Evolutionary conservation across 2,797 vertebrate species (phyloP).

Genomic region (Gallirallus australis): DNA sequence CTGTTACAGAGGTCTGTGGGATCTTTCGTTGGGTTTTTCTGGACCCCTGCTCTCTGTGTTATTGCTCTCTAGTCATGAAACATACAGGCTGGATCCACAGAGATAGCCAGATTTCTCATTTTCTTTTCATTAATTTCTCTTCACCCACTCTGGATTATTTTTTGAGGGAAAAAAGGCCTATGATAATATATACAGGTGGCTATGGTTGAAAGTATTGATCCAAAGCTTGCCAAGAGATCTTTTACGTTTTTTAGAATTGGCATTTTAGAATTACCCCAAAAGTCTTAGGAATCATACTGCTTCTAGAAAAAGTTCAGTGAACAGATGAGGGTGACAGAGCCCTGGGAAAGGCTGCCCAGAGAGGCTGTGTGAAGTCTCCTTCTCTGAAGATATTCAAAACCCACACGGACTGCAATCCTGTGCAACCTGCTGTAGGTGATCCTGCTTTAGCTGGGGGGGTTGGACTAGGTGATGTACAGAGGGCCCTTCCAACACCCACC

Average conservation of each 20-base stretch:
- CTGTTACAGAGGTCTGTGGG: background rate
- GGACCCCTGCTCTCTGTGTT: background rate
- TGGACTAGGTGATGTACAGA: too few relatives aligned
- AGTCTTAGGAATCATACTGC: background rate
- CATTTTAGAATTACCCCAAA: background rate
- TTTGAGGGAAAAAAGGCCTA: fast-evolving
- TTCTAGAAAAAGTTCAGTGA: background rate
- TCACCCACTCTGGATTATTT: background rate
- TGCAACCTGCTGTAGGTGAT: too few relatives aligned
- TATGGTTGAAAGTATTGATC: background rate
- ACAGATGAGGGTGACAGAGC: background rate
- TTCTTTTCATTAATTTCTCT: background rate
- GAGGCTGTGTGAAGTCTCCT: too few relatives aligned
- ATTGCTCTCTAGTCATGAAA: background rate
- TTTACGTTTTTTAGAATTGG: background rate
- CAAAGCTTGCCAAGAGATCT: background rate
- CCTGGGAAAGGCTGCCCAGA: too few relatives aligned
- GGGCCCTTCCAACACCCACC: too few relatives aligned
- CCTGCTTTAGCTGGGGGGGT: too few relatives aligned
- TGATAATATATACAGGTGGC: background rate
- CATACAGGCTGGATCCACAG: background rate
- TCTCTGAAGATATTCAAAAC: too few relatives aligned
- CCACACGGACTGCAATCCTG: too few relatives aligned
- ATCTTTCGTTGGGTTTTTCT: background rate
- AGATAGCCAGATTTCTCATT: background rate